These are phyloP conservation scores for Caenorhabditis elegans DNA, from an alignment of 1,140 invertebrate species.

Conservation along the genomic window DNA sequence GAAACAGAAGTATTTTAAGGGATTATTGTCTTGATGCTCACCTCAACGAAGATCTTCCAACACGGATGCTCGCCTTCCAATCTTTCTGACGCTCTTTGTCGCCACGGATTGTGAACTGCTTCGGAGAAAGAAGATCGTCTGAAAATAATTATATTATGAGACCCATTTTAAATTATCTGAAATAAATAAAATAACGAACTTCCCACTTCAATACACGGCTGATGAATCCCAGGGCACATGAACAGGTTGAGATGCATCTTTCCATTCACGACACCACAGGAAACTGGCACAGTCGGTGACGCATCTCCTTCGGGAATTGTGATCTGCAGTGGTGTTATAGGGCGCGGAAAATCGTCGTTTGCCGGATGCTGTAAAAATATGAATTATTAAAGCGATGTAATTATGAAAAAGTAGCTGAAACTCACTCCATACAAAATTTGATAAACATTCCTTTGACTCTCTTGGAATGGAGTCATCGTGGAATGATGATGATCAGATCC, in stretches of 20 bases:
- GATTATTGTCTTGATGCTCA: too few species aligned
- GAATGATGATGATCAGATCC: neutral
- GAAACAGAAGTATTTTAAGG: too few species aligned
- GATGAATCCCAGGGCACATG: constrained; percentile 6
- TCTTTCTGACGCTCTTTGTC: constrained; percentile 12
- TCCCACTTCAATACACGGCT: constrained; percentile 16
- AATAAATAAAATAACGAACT: neutral
- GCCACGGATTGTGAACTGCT: neutral
- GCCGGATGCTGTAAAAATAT: neutral
- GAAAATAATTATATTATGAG: too few species aligned
- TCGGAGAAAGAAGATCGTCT: constrained; percentile 3
- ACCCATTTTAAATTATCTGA: too few species aligned
- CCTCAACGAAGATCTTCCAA: neutral
- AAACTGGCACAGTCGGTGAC: neutral
- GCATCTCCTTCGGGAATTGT: neutral
- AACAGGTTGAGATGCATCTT: constrained; percentile 8
- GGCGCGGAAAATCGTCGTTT: neutral
- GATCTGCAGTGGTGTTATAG: neutral
- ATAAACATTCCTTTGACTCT: neutral
- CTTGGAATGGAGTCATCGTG: neutral
- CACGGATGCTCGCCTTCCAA: constrained; percentile 13
- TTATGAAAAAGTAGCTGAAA: too few species aligned
- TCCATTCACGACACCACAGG: neutral
- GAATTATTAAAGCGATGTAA: too few species aligned
- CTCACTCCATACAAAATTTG: neutral